Evolutionary conservation across 2,797 vertebrate species (phyloP).

Genomic region (Takifugu ocellatus): DNA sequence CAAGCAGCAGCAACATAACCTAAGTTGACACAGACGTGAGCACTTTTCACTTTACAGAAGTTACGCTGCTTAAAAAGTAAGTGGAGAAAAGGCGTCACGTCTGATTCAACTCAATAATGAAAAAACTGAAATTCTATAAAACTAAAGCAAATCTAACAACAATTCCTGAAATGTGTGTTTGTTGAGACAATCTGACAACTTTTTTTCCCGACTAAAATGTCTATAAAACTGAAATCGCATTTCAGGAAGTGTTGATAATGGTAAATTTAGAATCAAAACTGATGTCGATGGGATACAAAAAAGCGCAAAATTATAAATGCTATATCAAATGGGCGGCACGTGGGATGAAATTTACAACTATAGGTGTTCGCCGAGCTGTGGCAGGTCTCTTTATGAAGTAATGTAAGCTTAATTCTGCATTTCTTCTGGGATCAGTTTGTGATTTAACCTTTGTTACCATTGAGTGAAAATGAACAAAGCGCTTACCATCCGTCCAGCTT

Average conservation of each 20-base stretch:
- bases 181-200: background rate
- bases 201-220: background rate
- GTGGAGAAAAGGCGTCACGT: slow-evolving; percentile 14
- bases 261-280: slow-evolving; percentile 33
- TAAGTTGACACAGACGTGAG: slow-evolving; percentile 57
- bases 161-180: slow-evolving; percentile 65
- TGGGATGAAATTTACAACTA: slow-evolving; percentile 19
- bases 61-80: background rate
- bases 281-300: slow-evolving; percentile 20
- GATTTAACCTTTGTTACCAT: slow-evolving; percentile 19
- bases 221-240: slow-evolving; percentile 36
- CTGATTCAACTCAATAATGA: slow-evolving; percentile 47
- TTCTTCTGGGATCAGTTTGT: slow-evolving; percentile 16
- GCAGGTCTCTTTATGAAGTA: slow-evolving; percentile 11
- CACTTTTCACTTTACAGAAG: slow-evolving; percentile 19
- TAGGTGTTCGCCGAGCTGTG: slow-evolving; percentile 18
- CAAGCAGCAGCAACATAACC: slow-evolving; percentile 57
- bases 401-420: slow-evolving; percentile 21
- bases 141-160: slow-evolving; percentile 39
- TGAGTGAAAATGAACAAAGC: slow-evolving; percentile 20
- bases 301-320: slow-evolving; percentile 43
- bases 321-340: slow-evolving; percentile 34
- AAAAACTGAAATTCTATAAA: slow-evolving; percentile 52
- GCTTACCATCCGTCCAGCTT: slow-evolving; percentile 80
- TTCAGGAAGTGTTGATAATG: slow-evolving; percentile 70